phyloP scores from a whole-genome alignment of 37 sponge, comb jelly and placozoan species.

The Lycopodina hypogea region DNA sequence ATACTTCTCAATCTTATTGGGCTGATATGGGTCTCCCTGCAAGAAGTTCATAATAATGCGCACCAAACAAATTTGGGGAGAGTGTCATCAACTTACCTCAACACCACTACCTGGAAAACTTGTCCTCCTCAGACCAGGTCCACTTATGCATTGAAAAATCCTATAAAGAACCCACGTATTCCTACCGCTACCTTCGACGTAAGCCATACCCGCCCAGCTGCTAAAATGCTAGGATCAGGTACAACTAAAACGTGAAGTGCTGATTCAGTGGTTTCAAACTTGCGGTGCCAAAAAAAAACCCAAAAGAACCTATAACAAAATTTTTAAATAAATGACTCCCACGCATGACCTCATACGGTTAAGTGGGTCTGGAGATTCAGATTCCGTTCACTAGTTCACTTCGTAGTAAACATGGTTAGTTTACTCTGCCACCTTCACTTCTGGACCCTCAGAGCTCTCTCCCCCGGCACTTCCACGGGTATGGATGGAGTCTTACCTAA shows the following conservation, averaged over 20 bases:
- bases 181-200: background rate
- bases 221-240: too few species aligned
- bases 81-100: constrained; percentile 5
- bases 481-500: background rate
- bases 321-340: constrained; percentile 12
- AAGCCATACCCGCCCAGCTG: too few species aligned
- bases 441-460: constrained; percentile 62
- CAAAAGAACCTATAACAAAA: too few species aligned
- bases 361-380: too few species aligned
- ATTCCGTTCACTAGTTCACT: background rate
- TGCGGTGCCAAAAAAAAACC: too few species aligned
- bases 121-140: constrained; percentile 40
- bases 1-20: constrained; percentile 63
- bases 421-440: constrained; percentile 61
- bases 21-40: constrained; percentile 50
- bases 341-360: background rate
- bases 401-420: background rate
- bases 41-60: constrained; percentile 5
- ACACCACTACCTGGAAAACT: background rate
- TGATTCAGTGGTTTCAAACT: too few species aligned
- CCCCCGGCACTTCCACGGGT: constrained; percentile 44
- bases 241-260: too few species aligned
- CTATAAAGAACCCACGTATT: constrained; percentile 8
- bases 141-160: constrained; percentile 47
- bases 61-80: background rate